Evolutionary conservation across 2,888 invertebrate species (phyloP).

Genomic region (Apodemia hepburni): DNA sequence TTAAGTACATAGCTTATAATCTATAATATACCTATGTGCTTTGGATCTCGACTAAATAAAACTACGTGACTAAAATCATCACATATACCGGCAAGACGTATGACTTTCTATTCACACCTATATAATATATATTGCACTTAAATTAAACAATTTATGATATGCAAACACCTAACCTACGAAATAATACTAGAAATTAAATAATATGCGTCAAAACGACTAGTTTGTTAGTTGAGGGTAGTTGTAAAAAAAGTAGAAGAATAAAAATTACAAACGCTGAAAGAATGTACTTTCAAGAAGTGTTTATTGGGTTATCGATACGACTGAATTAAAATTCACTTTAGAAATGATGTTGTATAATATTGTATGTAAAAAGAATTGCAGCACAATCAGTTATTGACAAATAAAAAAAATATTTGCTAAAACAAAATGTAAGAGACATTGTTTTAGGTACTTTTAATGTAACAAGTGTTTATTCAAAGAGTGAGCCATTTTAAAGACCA

Average conservation of each 20-base stretch:
- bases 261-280: background rate
- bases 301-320: too few relatives aligned
- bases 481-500: too few relatives aligned
- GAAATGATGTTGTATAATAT: too few relatives aligned
- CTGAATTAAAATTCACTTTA: too few relatives aligned
- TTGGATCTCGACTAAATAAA: constrained; percentile 42
- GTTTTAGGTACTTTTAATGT: too few relatives aligned
- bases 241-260: background rate
- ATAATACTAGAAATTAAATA: constrained; percentile 26
- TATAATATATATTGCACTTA: constrained; percentile 60
- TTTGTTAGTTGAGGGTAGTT: background rate
- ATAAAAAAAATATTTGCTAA: too few relatives aligned
- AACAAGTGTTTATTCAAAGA: too few relatives aligned
- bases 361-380: too few relatives aligned
- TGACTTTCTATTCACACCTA: constrained; percentile 43
- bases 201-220: constrained; percentile 12
- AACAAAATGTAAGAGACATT: too few relatives aligned
- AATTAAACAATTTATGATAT: constrained; percentile 57
- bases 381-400: too few relatives aligned
- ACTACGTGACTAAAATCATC: constrained; percentile 38
- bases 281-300: background rate
- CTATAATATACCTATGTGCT: constrained; percentile 40
- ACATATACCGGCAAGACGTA: constrained; percentile 55
- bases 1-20: constrained; percentile 30
- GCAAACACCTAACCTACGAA: constrained; percentile 51